Evolutionary conservation across 2,888 invertebrate species (phyloP), one percentile per base, ranked within the genome.

Genomic region (Frankliniella fusca): DNA sequence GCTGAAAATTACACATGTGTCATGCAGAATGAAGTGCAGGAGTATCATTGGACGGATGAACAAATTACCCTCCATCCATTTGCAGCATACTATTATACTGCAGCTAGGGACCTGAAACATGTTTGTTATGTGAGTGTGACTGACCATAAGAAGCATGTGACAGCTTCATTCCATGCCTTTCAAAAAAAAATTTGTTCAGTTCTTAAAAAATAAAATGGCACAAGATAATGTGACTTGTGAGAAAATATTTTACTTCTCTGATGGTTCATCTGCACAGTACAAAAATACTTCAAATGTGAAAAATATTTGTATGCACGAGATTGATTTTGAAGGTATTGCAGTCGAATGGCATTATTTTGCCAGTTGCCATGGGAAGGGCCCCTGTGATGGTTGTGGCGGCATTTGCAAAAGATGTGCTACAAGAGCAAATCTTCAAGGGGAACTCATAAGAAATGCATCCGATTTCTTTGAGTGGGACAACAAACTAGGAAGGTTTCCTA

Each of bases 1-100:
- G 83, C 85, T 15, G 85, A 85, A 83, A 86, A 86, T 83, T 85
- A 85, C 82, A 80, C 80, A 9, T 50, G 50, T 12, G 50, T 50
- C 10, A 50, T 50, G 50, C 50, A 50, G 12, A 50, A 50, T 50
- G 50, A 50, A 50, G 12, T 50, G 10, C 50, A 50, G 50, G 50
- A 12, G 10, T 50, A 50, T 50, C 50, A 50, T n/a, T n/a, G n/a
- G n/a, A n/a, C n/a, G n/a, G n/a, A n/a, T n/a, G n/a, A n/a, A n/a
- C n/a, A n/a, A n/a, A 50, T 84, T 0, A 85, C 84, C 2, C n/a
- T 85, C 38, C 84, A 82, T 80, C 81, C 85, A n/a, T 82, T 84
- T 9, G 85, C 84, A 12, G 80, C 84, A 27, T n/a, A n/a, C n/a
- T 85, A 85, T 83, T 85, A 83, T 81, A 83, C 83, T 80, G 38